phyloP scores from a whole-genome alignment of 1,140 invertebrate genomes.

The Drosophila nannoptera region DNA sequence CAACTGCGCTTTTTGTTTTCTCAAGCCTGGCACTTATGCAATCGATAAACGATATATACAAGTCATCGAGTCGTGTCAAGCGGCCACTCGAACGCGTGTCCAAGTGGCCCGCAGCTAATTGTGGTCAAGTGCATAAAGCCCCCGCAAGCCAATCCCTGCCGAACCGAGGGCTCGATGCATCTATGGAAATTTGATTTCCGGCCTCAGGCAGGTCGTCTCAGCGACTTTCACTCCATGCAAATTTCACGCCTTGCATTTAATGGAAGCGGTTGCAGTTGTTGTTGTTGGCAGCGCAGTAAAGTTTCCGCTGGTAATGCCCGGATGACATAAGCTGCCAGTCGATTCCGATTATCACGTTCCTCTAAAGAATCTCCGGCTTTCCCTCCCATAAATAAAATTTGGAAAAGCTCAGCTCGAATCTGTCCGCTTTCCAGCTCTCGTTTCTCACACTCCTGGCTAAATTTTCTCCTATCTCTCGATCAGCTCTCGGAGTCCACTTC shows the following conservation, averaged over 20 bases:
- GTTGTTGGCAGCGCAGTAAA: slow-evolving; percentile 3
- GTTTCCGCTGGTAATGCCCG: slow-evolving; percentile 24
- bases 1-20: slow-evolving; percentile 29
- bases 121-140: slow-evolving; percentile 22
- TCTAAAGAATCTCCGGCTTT: no score
- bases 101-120: slow-evolving; percentile 37
- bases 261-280: background rate
- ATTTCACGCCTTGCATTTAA: slow-evolving; percentile 5
- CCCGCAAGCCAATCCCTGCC: background rate
- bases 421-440: background rate
- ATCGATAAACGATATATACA: slow-evolving; percentile 24
- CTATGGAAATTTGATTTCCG: slow-evolving; percentile 18
- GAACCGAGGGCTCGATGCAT: background rate
- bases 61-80: slow-evolving; percentile 33
- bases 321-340: slow-evolving; percentile 3
- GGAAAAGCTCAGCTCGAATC: no score
- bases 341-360: no score
- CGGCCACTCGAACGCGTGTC: slow-evolving; percentile 23
- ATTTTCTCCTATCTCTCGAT: slow-evolving; percentile 6
- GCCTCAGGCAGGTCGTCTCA: slow-evolving; percentile 7
- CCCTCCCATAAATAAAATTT: no score
- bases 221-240: slow-evolving; percentile 23
- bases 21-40: slow-evolving; percentile 11
- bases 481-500: background rate
- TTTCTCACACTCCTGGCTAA: background rate